Base-by-base conservation (phyloP, 2,888 invertebrate species). In the Coenonympha arcania region DNA sequence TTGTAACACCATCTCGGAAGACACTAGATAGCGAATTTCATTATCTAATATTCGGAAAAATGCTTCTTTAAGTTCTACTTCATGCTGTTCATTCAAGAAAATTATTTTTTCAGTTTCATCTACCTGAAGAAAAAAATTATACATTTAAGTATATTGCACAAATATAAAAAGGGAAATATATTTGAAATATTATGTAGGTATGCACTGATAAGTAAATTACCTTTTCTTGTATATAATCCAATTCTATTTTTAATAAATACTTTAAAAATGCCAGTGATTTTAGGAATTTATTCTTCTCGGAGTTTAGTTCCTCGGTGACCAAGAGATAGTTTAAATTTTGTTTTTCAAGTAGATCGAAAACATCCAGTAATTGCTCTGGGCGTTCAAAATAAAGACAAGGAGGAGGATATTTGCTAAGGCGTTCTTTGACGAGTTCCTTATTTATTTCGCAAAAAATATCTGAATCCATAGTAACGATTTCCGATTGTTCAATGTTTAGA, bases 1-100 rank as follows among this genome's bases (percentile, higher is more conserved):
- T 65, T 89, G 87, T 37, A 91, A 71, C 4, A 88, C 85, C n/a
- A 84, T 82, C 48, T 89, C 87, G 3, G 90, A 89, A 40, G 89
- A 87, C 1, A 91, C 72, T 22, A 90, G 71, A 18, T 86, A 73
- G 31, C 82, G 85, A 53, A 91, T 88, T 58, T 82, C 80, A 6
- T 74, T 67, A 54, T 74, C 65, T 45, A 86, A 65, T 54, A 86
- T 75, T 52, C 62, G 75, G 48, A 68, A 81, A 62, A 86, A 86
- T 45, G 72, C 52, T 57, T 74, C 69, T 59, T 81, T 83, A 3
- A 83, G 51, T 63, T 85, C 82, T 1, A 57, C 52, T 66, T 80
- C 84, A n/a, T 74, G 69, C 18, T 57, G 45, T 57, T 74, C 75
- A 56, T 77, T 75, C 59, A 66, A 67, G 50, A 52, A 52, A 24